phyloP scores from a whole-genome alignment of 37 sponge, comb jelly and placozoan species.

The Petrosia ficiformis region DNA sequence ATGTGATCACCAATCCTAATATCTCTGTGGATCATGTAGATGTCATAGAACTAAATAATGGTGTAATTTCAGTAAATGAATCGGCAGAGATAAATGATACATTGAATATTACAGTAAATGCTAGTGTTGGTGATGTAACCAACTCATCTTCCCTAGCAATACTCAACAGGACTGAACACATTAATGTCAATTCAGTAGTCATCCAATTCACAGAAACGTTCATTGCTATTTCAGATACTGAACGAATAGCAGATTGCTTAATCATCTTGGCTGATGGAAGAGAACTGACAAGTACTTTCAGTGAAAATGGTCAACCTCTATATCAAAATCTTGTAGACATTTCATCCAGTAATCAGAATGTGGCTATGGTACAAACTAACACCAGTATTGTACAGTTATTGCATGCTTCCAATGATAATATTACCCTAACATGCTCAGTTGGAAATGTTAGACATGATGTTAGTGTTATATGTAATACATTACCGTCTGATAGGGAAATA shows the following conservation, averaged over 20 bases:
- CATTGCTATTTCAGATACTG: neutral
- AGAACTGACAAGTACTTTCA: conserved; percentile 13
- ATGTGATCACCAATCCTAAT: neutral
- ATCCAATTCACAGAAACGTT: neutral
- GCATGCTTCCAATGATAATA: neutral
- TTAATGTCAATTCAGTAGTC: neutral
- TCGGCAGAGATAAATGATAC: neutral
- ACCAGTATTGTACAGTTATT: conserved; percentile 14
- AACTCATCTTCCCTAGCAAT: neutral
- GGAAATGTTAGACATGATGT: neutral
- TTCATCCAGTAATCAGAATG: conserved; percentile 11
- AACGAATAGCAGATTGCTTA: conserved; percentile 17
- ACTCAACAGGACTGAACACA: neutral
- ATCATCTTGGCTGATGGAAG: conserved; percentile 19
- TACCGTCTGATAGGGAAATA: conserved; percentile 22
- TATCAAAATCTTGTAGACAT: conserved; percentile 35
- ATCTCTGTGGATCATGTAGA: neutral
- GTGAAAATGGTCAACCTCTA: conserved; percentile 24
- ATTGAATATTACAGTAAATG: neutral
- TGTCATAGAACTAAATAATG: neutral
- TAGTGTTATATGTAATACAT: conserved; percentile 15
- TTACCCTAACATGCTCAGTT: neutral
- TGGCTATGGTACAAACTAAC: neutral
- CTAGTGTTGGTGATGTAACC: neutral
- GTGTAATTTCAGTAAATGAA: neutral